Evolutionary conservation across 2,888 invertebrate species (phyloP).

Genomic region (Polydrusus pterygomalis): DNA sequence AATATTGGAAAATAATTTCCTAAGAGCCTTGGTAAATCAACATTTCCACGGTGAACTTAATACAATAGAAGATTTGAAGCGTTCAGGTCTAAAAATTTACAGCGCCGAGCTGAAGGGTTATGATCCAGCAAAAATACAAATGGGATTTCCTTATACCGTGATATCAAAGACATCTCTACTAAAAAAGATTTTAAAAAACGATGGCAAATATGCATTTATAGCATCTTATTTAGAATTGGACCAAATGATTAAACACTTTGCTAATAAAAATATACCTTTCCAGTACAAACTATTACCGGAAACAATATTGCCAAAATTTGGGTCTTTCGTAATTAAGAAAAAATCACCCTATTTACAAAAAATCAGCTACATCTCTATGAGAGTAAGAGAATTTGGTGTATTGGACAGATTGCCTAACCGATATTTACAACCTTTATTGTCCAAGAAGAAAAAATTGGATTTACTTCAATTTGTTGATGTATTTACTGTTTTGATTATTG

Average conservation of each 20-base stretch:
- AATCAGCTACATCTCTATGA: slow-evolving; percentile 12
- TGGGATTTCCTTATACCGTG: slow-evolving; percentile 18
- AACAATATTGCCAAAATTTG: slow-evolving; percentile 25
- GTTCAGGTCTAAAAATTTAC: slow-evolving; percentile 21
- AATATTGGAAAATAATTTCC: slow-evolving; percentile 18
- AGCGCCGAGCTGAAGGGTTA: not conserved
- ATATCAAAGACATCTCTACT: slow-evolving; percentile 3
- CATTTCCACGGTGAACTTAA: not conserved
- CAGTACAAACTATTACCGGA: slow-evolving; percentile 20
- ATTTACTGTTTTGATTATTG: slow-evolving; percentile 8
- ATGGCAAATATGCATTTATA: slow-evolving; percentile 29
- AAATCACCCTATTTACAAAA: slow-evolving; percentile 9
- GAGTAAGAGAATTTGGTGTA: slow-evolving; percentile 36
- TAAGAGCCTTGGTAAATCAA: slow-evolving; percentile 14
- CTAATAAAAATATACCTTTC: slow-evolving; percentile 19
- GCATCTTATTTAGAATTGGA: slow-evolving; percentile 27
- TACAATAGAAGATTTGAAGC: slow-evolving; percentile 19
- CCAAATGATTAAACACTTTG: slow-evolving; percentile 25
- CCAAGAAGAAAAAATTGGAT: not conserved
- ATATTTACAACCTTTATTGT: not conserved
- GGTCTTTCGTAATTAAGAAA: slow-evolving; percentile 23
- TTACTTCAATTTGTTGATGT: slow-evolving; percentile 24
- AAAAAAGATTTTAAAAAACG: slow-evolving; percentile 19
- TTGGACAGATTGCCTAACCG: slow-evolving; percentile 1
- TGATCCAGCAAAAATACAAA: not conserved